Percentiles rank a stretch among this genome's conserved stretches.
These are phyloP conservation scores for Dryoscopus gambensis DNA, from an alignment of 2,113 vertebrate species.

Conservation along the genomic window DNA sequence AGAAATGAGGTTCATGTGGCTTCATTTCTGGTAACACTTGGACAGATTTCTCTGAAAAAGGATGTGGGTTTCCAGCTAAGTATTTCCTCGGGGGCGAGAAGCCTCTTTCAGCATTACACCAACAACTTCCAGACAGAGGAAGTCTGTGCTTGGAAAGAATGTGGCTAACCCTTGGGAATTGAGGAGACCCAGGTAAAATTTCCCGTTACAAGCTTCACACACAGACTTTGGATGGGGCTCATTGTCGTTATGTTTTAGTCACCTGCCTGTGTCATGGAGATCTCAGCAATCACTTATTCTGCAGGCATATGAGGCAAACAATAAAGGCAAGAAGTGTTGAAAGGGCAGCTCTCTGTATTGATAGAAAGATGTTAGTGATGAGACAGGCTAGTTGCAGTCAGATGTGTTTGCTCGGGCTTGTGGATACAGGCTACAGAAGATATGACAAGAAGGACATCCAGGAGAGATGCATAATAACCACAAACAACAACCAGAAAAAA, in stretches of 20 bases:
- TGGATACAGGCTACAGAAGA: background rate
- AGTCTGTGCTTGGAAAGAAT: background rate
- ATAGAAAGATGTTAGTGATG: background rate
- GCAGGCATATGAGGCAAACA: background rate
- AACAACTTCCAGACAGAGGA: background rate
- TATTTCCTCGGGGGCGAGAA: background rate
- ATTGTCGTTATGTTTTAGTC: background rate
- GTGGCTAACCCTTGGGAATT: background rate
- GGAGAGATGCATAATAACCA: background rate
- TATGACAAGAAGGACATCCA: background rate
- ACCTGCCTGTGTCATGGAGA: background rate
- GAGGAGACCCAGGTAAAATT: background rate
- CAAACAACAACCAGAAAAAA: background rate
- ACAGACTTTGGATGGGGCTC: background rate
- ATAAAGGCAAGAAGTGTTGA: background rate
- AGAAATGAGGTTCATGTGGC: background rate
- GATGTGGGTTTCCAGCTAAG: background rate
- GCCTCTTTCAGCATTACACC: background rate
- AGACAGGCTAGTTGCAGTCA: background rate
- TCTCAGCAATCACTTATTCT: background rate
- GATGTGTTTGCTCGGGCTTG: background rate
- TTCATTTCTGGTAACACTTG: background rate
- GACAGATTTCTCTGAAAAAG: background rate
- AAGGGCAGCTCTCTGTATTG: background rate
- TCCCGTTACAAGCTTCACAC: background rate